Evolutionary conservation across 2,888 invertebrate genomes (phyloP), one percentile per base, ranked within the genome.

Genomic region (Lepidochrysops patricia): DNA sequence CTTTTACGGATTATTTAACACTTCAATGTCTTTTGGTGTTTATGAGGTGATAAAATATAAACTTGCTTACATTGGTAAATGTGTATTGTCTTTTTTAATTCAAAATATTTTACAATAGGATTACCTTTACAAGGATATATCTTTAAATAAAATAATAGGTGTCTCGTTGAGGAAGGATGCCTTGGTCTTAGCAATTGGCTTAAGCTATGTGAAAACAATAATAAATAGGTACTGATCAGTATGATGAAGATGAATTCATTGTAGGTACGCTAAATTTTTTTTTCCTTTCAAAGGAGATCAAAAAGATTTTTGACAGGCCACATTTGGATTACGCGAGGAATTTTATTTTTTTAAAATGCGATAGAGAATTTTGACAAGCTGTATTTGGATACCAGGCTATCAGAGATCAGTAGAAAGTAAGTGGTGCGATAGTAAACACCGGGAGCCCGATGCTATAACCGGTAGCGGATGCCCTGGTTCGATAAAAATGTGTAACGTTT

Each of bases 381-480:
- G 23, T 23, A 43, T 23, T 43, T 4, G 19, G 19, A 12, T 19
- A 35, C 5, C 19, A 23, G 19, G 23, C 9, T 43, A 43, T 43
- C 43, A 23, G 23, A 43, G 43, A 43, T 43, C 43, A 29, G 29
- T 43, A 43, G 43, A 43, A 43, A 43, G 43, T 43, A 43, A 19
- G 43, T 43, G 43, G 43, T 43, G 43, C 43, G 19, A 43, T 43
- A 43, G 43, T 43, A 7, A 43, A 43, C 43, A 43, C 43, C 43
- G 23, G 43, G 23, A 43, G 43, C 43, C 9, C 9, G 43, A 43
- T 43, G 43, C 19, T 43, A 43, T 43, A 9, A 1, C 23, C 12
- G 43, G 43, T 43, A 43, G 43, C 23, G 1, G 43, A 43, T 43
- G 19, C 19, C 7, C 43, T 43, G 4, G 19, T 43, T 43, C 23